These are phyloP conservation scores for Camponotus vicinus DNA, from an alignment of 1,140 invertebrate species.

Conservation along the genomic window DNA sequence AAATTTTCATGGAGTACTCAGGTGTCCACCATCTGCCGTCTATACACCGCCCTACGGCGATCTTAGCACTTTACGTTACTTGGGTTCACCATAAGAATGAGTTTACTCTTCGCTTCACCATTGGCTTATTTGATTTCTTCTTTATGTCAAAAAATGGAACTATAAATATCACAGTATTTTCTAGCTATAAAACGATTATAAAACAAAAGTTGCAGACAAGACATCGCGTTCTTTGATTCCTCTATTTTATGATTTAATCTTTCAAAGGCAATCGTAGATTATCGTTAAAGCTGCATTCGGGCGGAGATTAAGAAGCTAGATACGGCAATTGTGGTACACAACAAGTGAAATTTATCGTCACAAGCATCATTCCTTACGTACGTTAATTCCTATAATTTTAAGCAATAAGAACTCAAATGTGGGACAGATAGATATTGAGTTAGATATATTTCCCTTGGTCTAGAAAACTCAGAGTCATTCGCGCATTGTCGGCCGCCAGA, in stretches of 20 bases:
- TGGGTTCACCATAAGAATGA: slow-evolving; percentile 13
- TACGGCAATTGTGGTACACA: not conserved
- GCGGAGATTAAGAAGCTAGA: not conserved
- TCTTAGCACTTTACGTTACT: slow-evolving; percentile 51
- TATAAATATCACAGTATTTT: slow-evolving; percentile 16
- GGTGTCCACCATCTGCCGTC: slow-evolving; percentile 72
- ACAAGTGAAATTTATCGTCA: not conserved
- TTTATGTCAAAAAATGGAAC: not conserved
- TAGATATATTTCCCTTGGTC: not conserved
- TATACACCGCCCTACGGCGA: slow-evolving; percentile 52
- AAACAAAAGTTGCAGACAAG: not conserved
- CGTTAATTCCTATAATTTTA: not conserved
- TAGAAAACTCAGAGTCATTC: slow-evolving; percentile 16
- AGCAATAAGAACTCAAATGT: not conserved
- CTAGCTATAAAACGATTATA: not conserved
- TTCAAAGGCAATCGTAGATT: not conserved
- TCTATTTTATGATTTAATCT: not conserved
- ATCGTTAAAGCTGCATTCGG: not conserved
- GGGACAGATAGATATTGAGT: not conserved
- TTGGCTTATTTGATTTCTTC: not conserved
- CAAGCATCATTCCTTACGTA: not conserved
- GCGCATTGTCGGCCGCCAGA: slow-evolving; percentile 12
- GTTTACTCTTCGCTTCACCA: slow-evolving; percentile 12
- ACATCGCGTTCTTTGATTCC: not conserved
- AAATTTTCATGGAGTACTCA: slow-evolving; percentile 56